Evolutionary conservation across 2,113 vertebrate genomes (phyloP), one percentile per base, ranked within the genome.

Genomic region (Meleagris gallopavo): DNA sequence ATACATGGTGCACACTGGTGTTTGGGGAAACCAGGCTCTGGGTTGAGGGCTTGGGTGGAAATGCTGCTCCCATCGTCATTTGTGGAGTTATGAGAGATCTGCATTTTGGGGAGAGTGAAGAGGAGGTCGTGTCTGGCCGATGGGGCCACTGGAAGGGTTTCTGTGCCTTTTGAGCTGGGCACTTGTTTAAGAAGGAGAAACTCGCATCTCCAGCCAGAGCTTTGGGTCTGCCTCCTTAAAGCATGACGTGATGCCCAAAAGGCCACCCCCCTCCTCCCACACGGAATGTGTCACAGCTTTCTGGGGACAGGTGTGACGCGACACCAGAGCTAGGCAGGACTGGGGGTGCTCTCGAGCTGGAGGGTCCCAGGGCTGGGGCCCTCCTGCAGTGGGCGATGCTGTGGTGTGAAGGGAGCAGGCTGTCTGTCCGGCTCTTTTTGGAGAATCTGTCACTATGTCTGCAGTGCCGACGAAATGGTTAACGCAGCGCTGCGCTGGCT

Each of bases 391-490:
- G 0, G 30, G 15, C 17, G 77, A 29, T 92, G 74, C 46, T 86
- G 72, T 40, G 1, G 52, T 34, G 50, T 0, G 7, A 61, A 43
- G 19, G 17, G 54, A 15, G 14, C 30, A 29, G 66, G 36, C 77
- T 85, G 84, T 82, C 71, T 83, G 84, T 84, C 89, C 82, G 16
- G 58, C 62, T 78, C 7, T 24, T 50, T 34, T 29, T 9, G 16
- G 46, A 18, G 17, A 52, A 38, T 6, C 34, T 34, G 25, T 27
- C 46, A n/a, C 52, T 87, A 61, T 38, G 61, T 94, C 94, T 5
- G 8, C 72, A 5, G 12, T 60, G 96, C 92, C 88, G 88, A 96
- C 88, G 96, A 96, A 96, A 96, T 40, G 61, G 96, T 96, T 96
- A 96, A 96, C 3, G 27, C 8, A 14, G 75, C 13, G 25, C 69